These are phyloP conservation scores for Melanocharis versteri DNA, from an alignment of 2,113 vertebrate genomes.

Conservation along the genomic window DNA sequence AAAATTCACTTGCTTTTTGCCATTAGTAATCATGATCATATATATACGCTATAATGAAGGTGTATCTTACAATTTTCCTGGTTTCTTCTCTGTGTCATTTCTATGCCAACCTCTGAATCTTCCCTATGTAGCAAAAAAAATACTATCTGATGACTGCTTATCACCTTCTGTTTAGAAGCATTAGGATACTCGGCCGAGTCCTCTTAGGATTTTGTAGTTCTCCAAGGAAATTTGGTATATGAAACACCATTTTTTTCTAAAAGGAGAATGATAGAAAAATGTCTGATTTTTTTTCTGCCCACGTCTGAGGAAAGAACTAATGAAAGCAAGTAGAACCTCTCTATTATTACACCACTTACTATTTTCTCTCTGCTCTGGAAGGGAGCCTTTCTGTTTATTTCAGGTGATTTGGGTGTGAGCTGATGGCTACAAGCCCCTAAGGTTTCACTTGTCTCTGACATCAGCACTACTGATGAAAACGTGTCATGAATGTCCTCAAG, in stretches of 20 bases:
- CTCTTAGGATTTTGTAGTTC: background rate
- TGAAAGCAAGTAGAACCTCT: background rate
- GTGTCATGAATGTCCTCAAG: background rate
- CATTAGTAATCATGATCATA: background rate
- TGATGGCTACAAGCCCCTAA: background rate
- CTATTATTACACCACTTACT: background rate
- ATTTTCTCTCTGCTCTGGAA: background rate
- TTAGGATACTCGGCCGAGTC: background rate
- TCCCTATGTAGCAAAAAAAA: background rate
- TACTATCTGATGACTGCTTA: background rate
- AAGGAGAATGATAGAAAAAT: background rate
- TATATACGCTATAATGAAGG: background rate
- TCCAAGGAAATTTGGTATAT: background rate
- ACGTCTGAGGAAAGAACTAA: background rate
- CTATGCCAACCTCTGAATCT: background rate
- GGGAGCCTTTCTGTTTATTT: background rate
- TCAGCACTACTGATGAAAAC: background rate
- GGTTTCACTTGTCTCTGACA: background rate
- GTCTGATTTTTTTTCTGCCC: background rate
- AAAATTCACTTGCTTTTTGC: background rate
- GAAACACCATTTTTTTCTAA: background rate
- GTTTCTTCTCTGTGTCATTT: background rate
- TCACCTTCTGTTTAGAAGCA: background rate
- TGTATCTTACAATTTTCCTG: background rate
- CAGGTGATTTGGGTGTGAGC: background rate